Evolutionary conservation across 2,888 invertebrate genomes (phyloP).

Genomic region (Eulithis testata): DNA sequence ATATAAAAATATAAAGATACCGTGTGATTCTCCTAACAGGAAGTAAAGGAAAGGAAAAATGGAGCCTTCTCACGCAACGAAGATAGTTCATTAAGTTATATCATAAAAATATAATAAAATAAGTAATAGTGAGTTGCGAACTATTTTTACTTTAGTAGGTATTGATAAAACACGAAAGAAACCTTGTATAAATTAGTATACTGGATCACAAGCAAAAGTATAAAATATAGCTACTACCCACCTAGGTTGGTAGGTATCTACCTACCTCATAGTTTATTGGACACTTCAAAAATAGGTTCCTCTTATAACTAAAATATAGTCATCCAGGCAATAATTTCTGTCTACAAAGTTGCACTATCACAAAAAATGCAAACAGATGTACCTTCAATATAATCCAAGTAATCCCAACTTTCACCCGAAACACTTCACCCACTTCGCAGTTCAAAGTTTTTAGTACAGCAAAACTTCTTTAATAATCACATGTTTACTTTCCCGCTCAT

Average conservation of each 20-base stretch:
- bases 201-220: too few species aligned
- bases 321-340: neutral
- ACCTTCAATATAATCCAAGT: slow-evolving; percentile 18
- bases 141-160: slow-evolving; percentile 3
- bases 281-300: too few species aligned
- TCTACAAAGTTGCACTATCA: neutral
- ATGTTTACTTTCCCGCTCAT: slow-evolving; percentile 42
- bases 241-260: too few species aligned
- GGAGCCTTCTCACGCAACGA: slow-evolving; percentile 20
- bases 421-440: slow-evolving; percentile 39
- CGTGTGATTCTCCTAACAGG: slow-evolving; percentile 2
- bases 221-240: too few species aligned
- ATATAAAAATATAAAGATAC: neutral
- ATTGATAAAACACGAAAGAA: too few species aligned
- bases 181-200: too few species aligned
- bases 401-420: slow-evolving; percentile 26
- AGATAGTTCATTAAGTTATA: neutral
- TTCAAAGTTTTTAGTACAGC: slow-evolving; percentile 18
- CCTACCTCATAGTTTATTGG: too few species aligned
- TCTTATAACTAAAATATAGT: too few species aligned
- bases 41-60: slow-evolving; percentile 1
- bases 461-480: slow-evolving; percentile 34
- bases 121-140: slow-evolving; percentile 13
- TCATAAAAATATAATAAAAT: slow-evolving; percentile 6
- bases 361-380: slow-evolving; percentile 3